Conservation (phyloP, 2,797 vertebrate genomes). For the Steatocranus sp. region DNA sequence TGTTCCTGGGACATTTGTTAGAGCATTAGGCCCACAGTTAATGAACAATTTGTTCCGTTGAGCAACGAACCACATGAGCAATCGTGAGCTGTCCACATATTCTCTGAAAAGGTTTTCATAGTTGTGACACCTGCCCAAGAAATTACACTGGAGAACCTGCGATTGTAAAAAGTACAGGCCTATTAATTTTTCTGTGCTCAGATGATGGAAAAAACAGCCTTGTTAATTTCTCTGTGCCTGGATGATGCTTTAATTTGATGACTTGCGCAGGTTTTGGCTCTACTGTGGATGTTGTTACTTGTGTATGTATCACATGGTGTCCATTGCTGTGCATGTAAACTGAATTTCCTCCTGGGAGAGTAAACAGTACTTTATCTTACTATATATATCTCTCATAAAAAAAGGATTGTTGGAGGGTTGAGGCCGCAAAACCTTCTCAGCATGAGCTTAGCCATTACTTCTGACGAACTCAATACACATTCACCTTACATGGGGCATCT, state of each 20-base stretch:
- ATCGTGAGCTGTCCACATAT: conserved; percentile 14
- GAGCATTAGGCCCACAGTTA: conserved; percentile 64
- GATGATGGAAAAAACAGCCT: conserved; percentile 17
- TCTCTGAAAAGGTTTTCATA: conserved; percentile 36
- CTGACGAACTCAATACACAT: conserved; percentile 1
- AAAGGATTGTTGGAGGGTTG: not conserved
- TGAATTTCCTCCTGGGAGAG: not conserved
- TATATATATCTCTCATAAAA: not conserved
- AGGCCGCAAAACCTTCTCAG: not conserved
- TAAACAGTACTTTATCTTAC: not conserved
- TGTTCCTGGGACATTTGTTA: conserved; percentile 64
- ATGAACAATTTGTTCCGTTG: conserved; percentile 71
- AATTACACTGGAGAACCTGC: conserved; percentile 31
- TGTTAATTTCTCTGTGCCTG: conserved; percentile 26
- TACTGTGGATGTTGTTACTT: conserved; percentile 1
- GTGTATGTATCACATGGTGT: not conserved
- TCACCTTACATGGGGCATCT: conserved; percentile 11
- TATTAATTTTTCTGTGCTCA: conserved; percentile 39
- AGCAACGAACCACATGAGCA: conserved; percentile 54
- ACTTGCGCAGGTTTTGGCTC: not conserved
- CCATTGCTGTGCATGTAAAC: not conserved
- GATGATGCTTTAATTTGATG: conserved; percentile 34
- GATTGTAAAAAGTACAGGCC: conserved; percentile 22
- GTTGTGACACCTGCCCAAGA: conserved; percentile 43
- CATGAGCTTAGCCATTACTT: not conserved